A percentile compares a stretch with the other conserved stretches of the same genome.
These are phyloP conservation scores for Spea bombifrons DNA, from an alignment of 2,113 vertebrate genomes.

Conservation along the genomic window DNA sequence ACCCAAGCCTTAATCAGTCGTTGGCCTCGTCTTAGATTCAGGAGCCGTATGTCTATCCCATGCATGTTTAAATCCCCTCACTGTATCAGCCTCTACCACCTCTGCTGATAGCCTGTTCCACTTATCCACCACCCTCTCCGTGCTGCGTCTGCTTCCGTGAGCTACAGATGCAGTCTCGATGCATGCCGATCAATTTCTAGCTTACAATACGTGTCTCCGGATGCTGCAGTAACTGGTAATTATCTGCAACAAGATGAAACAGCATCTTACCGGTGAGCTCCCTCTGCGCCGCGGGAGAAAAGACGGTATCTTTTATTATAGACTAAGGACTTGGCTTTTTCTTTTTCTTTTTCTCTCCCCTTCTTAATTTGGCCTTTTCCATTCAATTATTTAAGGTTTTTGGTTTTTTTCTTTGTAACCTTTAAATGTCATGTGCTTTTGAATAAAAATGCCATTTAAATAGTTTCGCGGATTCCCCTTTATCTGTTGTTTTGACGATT, in stretches of 20 bases:
- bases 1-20: too few species aligned
- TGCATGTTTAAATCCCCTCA: too few species aligned
- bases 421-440: slow-evolving; percentile 5
- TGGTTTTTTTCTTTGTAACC: too few species aligned
- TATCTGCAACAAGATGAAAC: neutral
- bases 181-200: neutral
- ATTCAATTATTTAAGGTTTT: neutral
- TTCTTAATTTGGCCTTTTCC: neutral
- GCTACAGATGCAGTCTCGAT: too few species aligned
- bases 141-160: too few species aligned
- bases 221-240: neutral
- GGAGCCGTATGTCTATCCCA: too few species aligned
- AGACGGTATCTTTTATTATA: neutral
- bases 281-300: neutral
- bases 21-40: too few species aligned
- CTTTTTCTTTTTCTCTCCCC: neutral
- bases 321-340: neutral
- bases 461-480: neutral
- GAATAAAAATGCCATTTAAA: neutral
- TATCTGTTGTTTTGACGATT: too few species aligned
- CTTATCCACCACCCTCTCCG: too few species aligned
- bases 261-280: neutral
- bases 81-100: too few species aligned
- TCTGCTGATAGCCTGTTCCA: too few species aligned
- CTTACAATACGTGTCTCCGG: neutral